These are phyloP conservation scores for Bombus sibiricus DNA, from an alignment of 1,140 invertebrate species.

Conservation along the genomic window DNA sequence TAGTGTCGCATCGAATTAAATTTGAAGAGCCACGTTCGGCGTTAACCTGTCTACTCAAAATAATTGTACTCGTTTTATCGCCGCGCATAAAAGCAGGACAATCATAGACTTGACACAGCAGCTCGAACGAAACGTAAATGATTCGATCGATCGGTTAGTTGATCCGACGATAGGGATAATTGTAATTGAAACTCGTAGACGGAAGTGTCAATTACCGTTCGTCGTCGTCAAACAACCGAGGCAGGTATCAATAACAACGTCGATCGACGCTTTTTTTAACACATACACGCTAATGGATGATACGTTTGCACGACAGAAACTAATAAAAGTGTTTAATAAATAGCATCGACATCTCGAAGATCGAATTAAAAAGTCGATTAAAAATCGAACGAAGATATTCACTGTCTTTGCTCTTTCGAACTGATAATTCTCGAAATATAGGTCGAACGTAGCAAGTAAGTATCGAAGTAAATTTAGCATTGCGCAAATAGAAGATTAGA, in stretches of 20 bases:
- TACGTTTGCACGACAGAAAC: neutral
- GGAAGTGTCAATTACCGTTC: conserved; percentile 10
- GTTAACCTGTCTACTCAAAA: too few species aligned
- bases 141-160: neutral
- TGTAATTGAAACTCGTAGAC: neutral
- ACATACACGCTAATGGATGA: neutral
- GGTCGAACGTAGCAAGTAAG: too few species aligned
- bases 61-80: too few species aligned
- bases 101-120: neutral
- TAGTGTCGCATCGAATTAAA: too few species aligned
- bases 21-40: too few species aligned
- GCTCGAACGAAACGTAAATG: neutral
- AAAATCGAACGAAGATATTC: neutral
- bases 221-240: neutral
- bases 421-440: too few species aligned
- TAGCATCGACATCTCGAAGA: neutral
- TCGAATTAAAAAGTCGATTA: neutral
- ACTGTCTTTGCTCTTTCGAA: too few species aligned
- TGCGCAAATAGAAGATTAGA: too few species aligned
- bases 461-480: too few species aligned
- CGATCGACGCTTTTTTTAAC: neutral
- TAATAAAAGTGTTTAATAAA: neutral
- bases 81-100: neutral
- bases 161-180: neutral
- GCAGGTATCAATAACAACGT: neutral